These are phyloP conservation scores for Momotus momota DNA, from an alignment of 2,797 vertebrate genomes.

Conservation along the genomic window DNA sequence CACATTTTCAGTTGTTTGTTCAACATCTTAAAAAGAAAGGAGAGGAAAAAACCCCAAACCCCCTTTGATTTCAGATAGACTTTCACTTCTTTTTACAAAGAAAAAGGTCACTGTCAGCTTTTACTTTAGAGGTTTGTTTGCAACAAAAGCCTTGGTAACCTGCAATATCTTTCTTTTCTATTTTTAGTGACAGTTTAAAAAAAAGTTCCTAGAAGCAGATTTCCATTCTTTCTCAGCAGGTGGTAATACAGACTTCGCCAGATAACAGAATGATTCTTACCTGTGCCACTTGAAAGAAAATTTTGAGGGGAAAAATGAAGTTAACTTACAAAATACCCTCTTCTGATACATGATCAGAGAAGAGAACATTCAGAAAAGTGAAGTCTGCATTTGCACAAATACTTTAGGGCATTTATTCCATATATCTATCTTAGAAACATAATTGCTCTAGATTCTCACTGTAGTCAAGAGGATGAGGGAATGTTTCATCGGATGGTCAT, in stretches of 20 bases:
- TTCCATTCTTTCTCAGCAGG: background rate
- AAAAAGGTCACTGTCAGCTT: background rate
- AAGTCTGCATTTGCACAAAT: background rate
- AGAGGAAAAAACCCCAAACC: rapidly evolving
- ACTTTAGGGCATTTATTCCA: background rate
- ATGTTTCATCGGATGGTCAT: background rate
- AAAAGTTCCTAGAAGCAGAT: background rate
- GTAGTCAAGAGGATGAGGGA: background rate
- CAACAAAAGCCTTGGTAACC: background rate
- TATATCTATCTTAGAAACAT: background rate
- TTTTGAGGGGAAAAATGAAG: background rate
- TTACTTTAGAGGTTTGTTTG: background rate
- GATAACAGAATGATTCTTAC: background rate
- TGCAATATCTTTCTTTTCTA: background rate
- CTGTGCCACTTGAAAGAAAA: background rate
- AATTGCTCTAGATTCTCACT: background rate
- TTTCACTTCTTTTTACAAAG: background rate
- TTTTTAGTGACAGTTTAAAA: background rate
- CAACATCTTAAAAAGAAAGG: background rate
- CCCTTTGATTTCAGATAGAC: constrained; percentile 6
- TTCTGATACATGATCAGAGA: background rate
- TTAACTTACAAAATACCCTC: background rate
- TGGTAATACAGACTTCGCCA: background rate
- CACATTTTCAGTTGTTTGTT: constrained; percentile 5
- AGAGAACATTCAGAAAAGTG: background rate